A percentile compares a stretch with the other conserved stretches of the same genome.
Conservation (phyloP, 1,140 invertebrate genomes). For the Solenopsis fugax region DNA sequence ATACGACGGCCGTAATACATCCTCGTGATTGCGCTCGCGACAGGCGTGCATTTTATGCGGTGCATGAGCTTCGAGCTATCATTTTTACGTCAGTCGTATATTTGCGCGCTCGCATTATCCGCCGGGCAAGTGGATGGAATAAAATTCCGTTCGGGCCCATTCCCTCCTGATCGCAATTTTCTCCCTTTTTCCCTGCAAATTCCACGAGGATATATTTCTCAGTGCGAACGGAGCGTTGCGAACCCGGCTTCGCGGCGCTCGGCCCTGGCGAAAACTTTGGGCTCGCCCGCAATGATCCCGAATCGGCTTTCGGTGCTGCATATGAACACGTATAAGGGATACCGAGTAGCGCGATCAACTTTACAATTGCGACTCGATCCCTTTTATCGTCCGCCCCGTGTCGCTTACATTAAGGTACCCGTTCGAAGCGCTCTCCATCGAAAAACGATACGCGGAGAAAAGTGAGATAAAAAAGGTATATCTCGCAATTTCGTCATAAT, state of each 20-base stretch:
- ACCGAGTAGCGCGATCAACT: conserved; percentile 9
- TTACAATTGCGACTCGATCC: conserved; percentile 37
- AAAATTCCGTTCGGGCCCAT: conserved; percentile 42
- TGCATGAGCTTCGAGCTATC: conserved; percentile 58
- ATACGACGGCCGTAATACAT: conserved; percentile 61
- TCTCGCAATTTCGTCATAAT: conserved; percentile 36
- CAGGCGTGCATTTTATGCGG: conserved; percentile 53
- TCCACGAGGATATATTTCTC: conserved; percentile 3
- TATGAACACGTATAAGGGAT: conserved; percentile 5
- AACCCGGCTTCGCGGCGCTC: neutral
- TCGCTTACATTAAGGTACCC: conserved; percentile 39
- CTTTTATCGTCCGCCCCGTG: conserved; percentile 30
- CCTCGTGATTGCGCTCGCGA: conserved; percentile 55
- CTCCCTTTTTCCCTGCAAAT: neutral
- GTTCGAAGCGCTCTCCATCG: neutral
- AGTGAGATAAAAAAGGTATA: neutral
- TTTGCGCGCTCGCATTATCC: conserved; percentile 63
- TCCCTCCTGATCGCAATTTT: neutral
- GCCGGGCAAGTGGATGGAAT: conserved; percentile 57
- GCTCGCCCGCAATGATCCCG: neutral
- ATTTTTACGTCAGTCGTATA: conserved; percentile 62
- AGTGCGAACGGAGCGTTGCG: neutral
- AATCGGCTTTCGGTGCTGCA: neutral
- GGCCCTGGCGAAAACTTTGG: neutral
- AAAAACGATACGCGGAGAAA: conserved; percentile 17